Evolutionary conservation across 2,797 vertebrate genomes (phyloP), one percentile per base, ranked within the genome.

Genomic region (Hyperoplus lanceolatus): DNA sequence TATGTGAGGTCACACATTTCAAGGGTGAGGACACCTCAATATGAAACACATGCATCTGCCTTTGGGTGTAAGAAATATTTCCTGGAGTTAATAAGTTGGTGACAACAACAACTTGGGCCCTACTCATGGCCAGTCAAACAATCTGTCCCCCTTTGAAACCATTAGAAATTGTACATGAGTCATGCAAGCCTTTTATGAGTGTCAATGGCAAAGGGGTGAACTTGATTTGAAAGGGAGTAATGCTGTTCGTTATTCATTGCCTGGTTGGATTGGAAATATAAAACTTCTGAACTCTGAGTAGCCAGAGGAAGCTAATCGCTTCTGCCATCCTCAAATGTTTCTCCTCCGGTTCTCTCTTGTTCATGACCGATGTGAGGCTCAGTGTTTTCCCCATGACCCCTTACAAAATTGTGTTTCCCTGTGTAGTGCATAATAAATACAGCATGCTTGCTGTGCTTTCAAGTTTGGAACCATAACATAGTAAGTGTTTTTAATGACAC

Each of bases 241-340:
- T 73, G 54, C 55, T 46, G 77, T 76, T 84, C 42, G 71, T 79
- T 41, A 54, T 73, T 79, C 58, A 77, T 29, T 76, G 73, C 79
- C 66, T 75, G 73, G 72, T 41, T 81, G 50, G 90, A 83, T 36
- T 79, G 82, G 82, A 82, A 86, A 90, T 57, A 65, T 71, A 82
- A 90, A 84, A 86, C 83, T 67, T 3, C 77, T 91, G 87, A 92
- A 90, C 89, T 90, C 79, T 0, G 45, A 69, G 75, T 80, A 83
- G 83, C 80, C 86, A 14, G 57, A 76, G 53, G 80, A 89, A 80
- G 77, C 75, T 89, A 87, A 88, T 86, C 79, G 57, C 86, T 85
- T 91, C 75, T 90, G 85, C 84, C 83, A 89, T 88, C 73, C 53
- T 77, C 73, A 66, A 70, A 80, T 43, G 56, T 83, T 74, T 72